Base-by-base conservation (phyloP, 2,113 vertebrate genomes). In the Phrynosoma blainvillii region DNA sequence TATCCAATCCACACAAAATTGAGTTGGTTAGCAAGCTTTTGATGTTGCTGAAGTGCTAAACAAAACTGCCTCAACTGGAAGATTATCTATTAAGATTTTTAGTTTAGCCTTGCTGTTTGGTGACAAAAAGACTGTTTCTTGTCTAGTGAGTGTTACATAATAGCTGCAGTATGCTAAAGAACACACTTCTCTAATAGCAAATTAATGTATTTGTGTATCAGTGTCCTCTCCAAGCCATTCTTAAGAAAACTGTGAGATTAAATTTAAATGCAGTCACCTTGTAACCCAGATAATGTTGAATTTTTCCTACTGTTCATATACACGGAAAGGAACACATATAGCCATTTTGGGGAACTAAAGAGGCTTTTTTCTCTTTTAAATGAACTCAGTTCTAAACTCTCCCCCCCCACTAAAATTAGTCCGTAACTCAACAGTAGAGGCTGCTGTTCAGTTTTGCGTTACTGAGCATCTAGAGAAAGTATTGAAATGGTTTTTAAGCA, bases 1-100 rank as follows among this genome's bases (percentile, higher is more conserved):
- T 86, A 92, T 79, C 89, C 78, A 90, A 92, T 92, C 87, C 91
- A 88, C 56, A 18, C 68, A 73, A 89, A 95, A 90, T 90, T 79
- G 76, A 20, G 54, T 66, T 89, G 91, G 54, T 74, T 84, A 85
- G 47, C 6, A 40, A 84, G 76, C 40, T 88, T 92, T 95, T 93
- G 91, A 92, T 95, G 90, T 87, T 68, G 86, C 16, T 84, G 81
- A 92, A 94, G 84, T 84, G 23, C 80, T 62, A 74, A 18, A 80
- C 62, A 62, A 32, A 66, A 42, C 85, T 14, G 1, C n/a, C 88
- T 87, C 79, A 13, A 70, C 25, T 40, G 71, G 89, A 83, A 92
- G 92, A 79, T 84, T 56, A 86, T 88, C 75, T 87, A 1, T 62
- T 89, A 47, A 91, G 76, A 73, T 92, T 89, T 86, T 9, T 70